Base-by-base conservation (phyloP, 1,140 invertebrate species). In the Teleogryllus occipitalis region DNA sequence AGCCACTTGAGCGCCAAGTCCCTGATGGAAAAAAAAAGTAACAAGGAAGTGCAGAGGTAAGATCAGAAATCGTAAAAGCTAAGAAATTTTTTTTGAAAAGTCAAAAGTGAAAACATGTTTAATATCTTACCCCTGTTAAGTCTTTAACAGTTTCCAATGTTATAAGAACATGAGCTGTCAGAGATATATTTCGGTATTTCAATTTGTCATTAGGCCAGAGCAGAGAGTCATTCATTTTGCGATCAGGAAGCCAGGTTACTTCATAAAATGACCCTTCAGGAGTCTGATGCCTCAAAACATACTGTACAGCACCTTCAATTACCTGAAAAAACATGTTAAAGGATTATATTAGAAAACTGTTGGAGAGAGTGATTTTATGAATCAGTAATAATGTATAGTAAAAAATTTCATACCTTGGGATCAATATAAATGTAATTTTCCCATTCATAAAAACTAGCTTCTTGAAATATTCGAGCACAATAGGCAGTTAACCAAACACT, bases 381-480 rank as follows among this genome's bases (percentile, higher is more conserved):
- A 39, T 39, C 39, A 27, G 12, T 76, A 80, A 78, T 46, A 48
- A 5, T 77, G 10, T 75, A 77, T 12, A 7, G 46, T 74, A 75
- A 76, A 76, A 80, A 76, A 72, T 77, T 77, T 84, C 84, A 85
- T 85, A 90, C 78, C 46, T 89, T 86, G 0, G 94, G 92, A 87
- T 97, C 96, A 80, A 97, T 96, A 84, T 95, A 97, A 15, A 97
- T 91, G 83, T 92, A 96, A 85, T 96, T 96, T 87, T 97, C 95
- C 95, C 95, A 97, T 84, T 97, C 96, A 82, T 95, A 94, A 85
- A 96, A 96, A 49, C 92, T 95, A 0, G 95, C 95, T 83, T 96
- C 95, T 84, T 96, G 93, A 84, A 97, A 93, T 39, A 96, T 90
- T 80, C 94, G 89, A 0, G 93, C 92, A 83, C 93, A 95, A 84